Evolutionary conservation across 2,113 vertebrate genomes (phyloP).

Genomic region (Tragulus kanchil): DNA sequence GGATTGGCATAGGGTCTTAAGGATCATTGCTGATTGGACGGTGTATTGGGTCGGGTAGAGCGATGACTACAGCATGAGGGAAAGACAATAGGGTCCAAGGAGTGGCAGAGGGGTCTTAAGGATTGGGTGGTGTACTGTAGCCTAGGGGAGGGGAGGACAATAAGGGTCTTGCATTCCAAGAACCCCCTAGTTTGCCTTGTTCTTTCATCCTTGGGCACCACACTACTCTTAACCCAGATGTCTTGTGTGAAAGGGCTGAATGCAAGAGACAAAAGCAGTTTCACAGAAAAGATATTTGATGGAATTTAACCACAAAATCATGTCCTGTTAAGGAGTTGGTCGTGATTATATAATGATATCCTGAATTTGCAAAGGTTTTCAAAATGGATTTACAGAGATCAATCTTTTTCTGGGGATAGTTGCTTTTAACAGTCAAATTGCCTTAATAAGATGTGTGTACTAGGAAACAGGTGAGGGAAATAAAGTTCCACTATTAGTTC

Average conservation of each 20-base stretch:
- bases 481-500: neutral
- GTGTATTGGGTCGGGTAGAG: no score
- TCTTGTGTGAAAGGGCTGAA: neutral
- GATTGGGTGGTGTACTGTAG: no score
- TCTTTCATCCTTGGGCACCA: no score
- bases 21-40: no score
- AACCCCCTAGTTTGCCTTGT: no score
- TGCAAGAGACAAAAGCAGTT: slow-evolving; percentile 1
- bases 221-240: neutral
- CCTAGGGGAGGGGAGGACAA: no score
- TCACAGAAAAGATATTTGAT: neutral
- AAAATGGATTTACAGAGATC: neutral
- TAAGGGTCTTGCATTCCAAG: no score
- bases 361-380: slow-evolving; percentile 5
- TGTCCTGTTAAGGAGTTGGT: neutral
- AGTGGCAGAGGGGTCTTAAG: no score
- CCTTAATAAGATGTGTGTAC: neutral
- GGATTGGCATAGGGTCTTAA: no score
- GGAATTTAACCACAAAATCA: neutral
- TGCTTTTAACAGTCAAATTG: slow-evolving; percentile 13
- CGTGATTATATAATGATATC: neutral
- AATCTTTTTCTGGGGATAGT: neutral
- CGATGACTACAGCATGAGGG: no score
- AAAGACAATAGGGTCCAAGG: no score
- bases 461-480: neutral